These are phyloP conservation scores for Bilobella aurantiaca DNA, from an alignment of 1,140 invertebrate species.

Conservation along the genomic window DNA sequence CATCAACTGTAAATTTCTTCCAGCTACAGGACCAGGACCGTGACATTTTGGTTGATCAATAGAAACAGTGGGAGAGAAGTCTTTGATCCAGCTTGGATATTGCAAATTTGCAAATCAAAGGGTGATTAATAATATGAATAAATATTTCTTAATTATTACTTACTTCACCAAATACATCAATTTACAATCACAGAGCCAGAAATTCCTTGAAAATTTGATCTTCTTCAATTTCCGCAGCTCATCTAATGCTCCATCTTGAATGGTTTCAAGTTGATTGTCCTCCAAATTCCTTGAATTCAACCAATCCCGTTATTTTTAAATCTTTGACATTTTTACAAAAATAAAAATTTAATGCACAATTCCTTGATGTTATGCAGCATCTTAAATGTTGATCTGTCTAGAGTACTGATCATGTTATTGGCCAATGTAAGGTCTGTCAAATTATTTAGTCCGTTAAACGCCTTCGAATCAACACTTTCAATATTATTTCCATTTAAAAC, in stretches of 20 bases:
- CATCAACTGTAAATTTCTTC: slow-evolving; percentile 54
- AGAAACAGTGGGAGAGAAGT: slow-evolving; percentile 57
- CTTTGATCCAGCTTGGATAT: slow-evolving; percentile 53
- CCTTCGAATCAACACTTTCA: too few relatives aligned
- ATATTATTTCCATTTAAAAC: too few relatives aligned
- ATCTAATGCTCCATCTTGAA: slow-evolving; percentile 59
- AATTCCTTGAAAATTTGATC: slow-evolving; percentile 66
- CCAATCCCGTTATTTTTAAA: too few relatives aligned
- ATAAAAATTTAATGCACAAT: too few relatives aligned
- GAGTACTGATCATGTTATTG: too few relatives aligned
- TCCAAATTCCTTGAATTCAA: slow-evolving; percentile 75
- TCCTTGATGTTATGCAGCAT: too few relatives aligned
- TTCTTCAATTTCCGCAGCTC: slow-evolving; percentile 53
- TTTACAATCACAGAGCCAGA: slow-evolving; percentile 76
- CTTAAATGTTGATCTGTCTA: too few relatives aligned
- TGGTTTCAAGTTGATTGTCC: slow-evolving; percentile 60
- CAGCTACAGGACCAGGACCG: slow-evolving; percentile 60
- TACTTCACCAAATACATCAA: slow-evolving; percentile 60
- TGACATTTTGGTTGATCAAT: slow-evolving; percentile 61
- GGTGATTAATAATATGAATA: neutral
- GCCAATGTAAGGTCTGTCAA: too few relatives aligned
- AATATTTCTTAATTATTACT: slow-evolving; percentile 30
- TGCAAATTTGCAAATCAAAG: too few relatives aligned
- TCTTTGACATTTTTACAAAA: too few relatives aligned
- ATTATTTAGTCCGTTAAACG: too few relatives aligned